These are phyloP conservation scores for Priocnemis perturbator DNA, from an alignment of 2,888 invertebrate genomes.

Conservation along the genomic window DNA sequence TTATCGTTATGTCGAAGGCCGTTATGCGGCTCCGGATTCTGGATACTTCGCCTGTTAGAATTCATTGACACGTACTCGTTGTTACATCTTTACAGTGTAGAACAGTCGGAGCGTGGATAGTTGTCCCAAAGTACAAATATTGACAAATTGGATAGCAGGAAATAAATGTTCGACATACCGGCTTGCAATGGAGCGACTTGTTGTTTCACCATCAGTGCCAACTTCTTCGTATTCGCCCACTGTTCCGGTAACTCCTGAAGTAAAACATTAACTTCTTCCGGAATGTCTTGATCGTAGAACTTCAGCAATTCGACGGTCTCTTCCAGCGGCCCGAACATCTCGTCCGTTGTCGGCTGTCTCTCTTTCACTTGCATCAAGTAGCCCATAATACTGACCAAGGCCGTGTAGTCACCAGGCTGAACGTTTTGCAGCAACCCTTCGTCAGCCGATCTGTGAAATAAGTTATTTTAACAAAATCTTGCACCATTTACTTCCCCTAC, in stretches of 20 bases:
- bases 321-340: slow-evolving; percentile 96
- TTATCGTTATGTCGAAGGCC: slow-evolving; percentile 89
- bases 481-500: neutral
- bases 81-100: no score
- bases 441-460: slow-evolving; percentile 80
- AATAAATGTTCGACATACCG: slow-evolving; percentile 70
- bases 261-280: slow-evolving; percentile 95
- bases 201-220: slow-evolving; percentile 93
- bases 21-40: slow-evolving; percentile 91
- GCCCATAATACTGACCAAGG: slow-evolving; percentile 95
- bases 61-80: no score
- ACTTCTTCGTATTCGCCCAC: slow-evolving; percentile 96
- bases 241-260: slow-evolving; percentile 95
- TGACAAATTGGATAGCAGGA: no score
- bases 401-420: slow-evolving; percentile 91
- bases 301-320: slow-evolving; percentile 95
- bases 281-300: slow-evolving; percentile 96
- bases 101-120: no score
- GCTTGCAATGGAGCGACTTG: slow-evolving; percentile 97
- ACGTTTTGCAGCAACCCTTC: slow-evolving; percentile 83
- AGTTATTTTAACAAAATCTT: no score
- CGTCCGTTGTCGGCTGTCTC: slow-evolving; percentile 89
- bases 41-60: slow-evolving; percentile 84
- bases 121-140: no score
- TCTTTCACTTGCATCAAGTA: slow-evolving; percentile 95